These are phyloP conservation scores for Heliocidaris erythrogramma DNA, from an alignment of 35 echinoderm and acorn worm species.

Conservation along the genomic window DNA sequence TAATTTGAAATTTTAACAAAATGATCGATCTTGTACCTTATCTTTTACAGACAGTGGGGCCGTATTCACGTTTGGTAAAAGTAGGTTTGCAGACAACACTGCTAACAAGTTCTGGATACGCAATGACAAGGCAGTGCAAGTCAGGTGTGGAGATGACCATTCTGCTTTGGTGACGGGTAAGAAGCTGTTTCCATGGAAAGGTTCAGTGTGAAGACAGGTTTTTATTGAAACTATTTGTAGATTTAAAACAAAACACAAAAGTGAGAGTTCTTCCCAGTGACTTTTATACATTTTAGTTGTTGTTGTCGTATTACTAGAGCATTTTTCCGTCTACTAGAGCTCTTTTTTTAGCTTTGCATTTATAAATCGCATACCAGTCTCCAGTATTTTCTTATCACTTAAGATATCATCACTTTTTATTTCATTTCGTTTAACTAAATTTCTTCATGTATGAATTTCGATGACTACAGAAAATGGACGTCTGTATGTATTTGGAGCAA, in stretches of 20 bases:
- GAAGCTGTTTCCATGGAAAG: neutral
- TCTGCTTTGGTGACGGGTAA: conserved; percentile 92
- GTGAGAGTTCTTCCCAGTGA: no score
- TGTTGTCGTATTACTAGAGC: no score
- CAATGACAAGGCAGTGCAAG: conserved; percentile 82
- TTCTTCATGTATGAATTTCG: neutral
- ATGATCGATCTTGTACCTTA: neutral
- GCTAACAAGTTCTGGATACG: conserved; percentile 99
- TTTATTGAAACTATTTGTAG: no score
- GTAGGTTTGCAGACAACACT: conserved; percentile 95
- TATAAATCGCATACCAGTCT: no score
- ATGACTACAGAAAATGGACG: conserved; percentile 77
- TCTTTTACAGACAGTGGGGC: conserved; percentile 80
- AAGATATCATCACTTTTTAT: neutral
- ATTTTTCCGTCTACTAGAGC: no score
- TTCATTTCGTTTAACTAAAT: neutral
- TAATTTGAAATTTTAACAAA: neutral
- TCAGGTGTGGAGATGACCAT: conserved; percentile 93
- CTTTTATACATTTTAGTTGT: no score
- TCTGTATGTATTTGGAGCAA: conserved; percentile 94
- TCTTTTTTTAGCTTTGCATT: no score
- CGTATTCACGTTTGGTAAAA: conserved; percentile 97
- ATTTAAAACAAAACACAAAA: no score
- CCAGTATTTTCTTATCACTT: no score
- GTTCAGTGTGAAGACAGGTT: no score